phyloP scores from a whole-genome alignment of 2,113 vertebrate genomes.

The Candoia aspera region DNA sequence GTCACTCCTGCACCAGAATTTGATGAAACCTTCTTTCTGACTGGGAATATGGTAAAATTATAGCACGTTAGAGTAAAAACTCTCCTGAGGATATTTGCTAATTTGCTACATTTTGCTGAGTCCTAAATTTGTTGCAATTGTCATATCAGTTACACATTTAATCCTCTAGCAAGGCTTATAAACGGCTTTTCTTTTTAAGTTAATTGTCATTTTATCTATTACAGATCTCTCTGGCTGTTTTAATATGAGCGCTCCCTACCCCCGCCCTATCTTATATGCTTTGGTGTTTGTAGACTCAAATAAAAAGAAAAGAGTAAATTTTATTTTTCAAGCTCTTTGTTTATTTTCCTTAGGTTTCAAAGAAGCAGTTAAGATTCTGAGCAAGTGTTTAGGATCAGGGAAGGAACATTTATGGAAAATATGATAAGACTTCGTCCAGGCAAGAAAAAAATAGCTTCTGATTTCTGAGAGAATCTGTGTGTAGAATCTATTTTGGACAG shows the following conservation, averaged over 20 bases:
- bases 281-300: no score
- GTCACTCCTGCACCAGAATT: not conserved
- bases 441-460: not conserved
- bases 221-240: not conserved
- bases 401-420: not conserved
- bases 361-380: not conserved
- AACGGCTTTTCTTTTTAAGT: not conserved
- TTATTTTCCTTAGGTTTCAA: not conserved
- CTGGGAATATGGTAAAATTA: not conserved
- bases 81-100: not conserved
- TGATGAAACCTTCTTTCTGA: not conserved
- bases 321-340: not conserved
- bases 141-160: not conserved
- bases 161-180: not conserved
- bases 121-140: not conserved
- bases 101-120: not conserved
- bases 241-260: not conserved
- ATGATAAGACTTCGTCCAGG: not conserved
- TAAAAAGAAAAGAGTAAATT: no score
- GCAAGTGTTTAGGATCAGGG: not conserved
- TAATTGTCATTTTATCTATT: not conserved
- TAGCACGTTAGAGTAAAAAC: not conserved
- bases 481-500: not conserved
- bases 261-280: no score
- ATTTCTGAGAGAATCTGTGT: not conserved